Percentiles rank a stretch among this genome's conserved stretches.
These are phyloP conservation scores for Dasyurus viverrinus DNA, from an alignment of 2,113 vertebrate species.

Conservation along the genomic window DNA sequence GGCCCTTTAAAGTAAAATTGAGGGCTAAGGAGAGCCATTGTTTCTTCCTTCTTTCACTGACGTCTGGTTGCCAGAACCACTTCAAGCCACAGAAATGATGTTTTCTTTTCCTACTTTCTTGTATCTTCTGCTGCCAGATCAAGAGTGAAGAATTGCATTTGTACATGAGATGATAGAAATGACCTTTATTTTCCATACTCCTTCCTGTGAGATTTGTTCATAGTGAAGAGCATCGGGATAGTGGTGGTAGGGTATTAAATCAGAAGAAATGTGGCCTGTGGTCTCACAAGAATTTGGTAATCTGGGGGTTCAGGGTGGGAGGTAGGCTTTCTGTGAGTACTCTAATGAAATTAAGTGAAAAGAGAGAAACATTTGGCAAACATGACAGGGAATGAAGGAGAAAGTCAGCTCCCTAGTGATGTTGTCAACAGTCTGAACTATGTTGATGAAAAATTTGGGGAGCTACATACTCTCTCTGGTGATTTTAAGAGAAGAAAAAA, in stretches of 20 bases:
- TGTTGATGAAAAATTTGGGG: constrained; percentile 1
- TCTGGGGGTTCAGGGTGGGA: not conserved
- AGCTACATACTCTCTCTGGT: not conserved
- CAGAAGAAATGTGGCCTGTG: not conserved
- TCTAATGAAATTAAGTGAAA: not conserved
- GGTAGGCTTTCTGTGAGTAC: not conserved
- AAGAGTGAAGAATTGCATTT: not conserved
- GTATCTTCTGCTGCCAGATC: not conserved
- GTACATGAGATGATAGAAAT: not conserved
- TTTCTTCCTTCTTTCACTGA: not conserved
- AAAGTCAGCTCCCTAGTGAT: not conserved
- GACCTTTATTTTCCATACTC: not conserved
- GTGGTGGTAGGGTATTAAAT: not conserved
- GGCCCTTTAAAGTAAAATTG: not conserved
- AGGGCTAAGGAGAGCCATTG: not conserved
- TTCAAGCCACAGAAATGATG: not conserved
- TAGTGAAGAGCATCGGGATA: not conserved
- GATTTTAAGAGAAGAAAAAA: constrained; percentile 7
- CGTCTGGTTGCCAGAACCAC: not conserved
- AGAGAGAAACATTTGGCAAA: not conserved
- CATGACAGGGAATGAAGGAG: not conserved
- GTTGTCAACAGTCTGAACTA: not conserved
- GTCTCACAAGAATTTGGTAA: not conserved
- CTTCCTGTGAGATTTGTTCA: not conserved
- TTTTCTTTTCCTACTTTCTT: not conserved